Percentiles rank a stretch among this genome's conserved stretches.
phyloP scores from a whole-genome alignment of 2,888 invertebrate genomes.

The Trichacis sp. region DNA sequence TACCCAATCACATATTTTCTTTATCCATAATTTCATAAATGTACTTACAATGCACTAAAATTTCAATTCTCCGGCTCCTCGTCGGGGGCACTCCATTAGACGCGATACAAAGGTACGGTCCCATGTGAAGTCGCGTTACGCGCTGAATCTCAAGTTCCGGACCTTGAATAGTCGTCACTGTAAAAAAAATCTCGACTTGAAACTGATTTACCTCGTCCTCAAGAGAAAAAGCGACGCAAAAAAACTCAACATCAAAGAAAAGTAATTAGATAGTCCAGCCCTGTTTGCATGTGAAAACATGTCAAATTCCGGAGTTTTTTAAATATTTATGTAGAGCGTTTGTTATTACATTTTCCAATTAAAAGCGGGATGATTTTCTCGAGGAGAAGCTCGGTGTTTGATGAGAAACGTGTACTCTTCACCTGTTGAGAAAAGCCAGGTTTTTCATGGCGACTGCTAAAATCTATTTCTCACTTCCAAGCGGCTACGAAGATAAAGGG shows the following conservation, averaged over 20 bases:
- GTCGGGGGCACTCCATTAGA: conserved; percentile 80
- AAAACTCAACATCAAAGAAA: no score
- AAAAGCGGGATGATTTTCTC: neutral
- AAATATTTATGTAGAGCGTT: no score
- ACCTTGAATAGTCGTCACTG: conserved; percentile 75
- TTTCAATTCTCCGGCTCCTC: conserved; percentile 71
- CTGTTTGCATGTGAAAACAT: neutral
- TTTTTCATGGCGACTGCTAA: conserved; percentile 23
- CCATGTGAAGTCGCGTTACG: conserved; percentile 82
- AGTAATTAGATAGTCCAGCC: no score
- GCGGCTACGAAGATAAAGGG: conserved; percentile 30
- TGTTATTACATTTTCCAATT: neutral
- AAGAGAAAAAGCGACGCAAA: no score
- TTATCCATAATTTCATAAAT: no score
- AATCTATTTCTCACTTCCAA: conserved; percentile 23
- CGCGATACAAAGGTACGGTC: conserved; percentile 81
- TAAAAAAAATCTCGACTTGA: no score
- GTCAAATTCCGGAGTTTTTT: neutral
- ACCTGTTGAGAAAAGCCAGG: conserved; percentile 33
- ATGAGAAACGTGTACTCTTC: neutral
- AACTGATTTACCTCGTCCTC: neutral
- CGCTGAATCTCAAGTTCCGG: conserved; percentile 76
- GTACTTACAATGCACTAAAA: conserved; percentile 83
- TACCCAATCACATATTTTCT: no score
- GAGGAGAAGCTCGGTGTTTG: neutral